Conservation (phyloP, 2,888 invertebrate species). For the Heliconius ismenius region DNA sequence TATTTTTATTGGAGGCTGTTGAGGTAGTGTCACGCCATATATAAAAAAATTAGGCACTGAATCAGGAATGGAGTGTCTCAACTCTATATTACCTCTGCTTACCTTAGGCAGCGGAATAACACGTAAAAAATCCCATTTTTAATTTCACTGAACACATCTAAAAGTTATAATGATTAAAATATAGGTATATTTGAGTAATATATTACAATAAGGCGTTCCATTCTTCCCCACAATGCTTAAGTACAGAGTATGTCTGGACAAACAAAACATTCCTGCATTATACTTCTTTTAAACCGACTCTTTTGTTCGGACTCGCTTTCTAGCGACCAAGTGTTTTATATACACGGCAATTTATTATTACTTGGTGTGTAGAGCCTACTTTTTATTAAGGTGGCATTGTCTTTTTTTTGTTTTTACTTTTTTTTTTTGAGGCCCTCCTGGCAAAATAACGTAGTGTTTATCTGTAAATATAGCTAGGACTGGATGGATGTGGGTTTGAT, state of each 20-base stretch:
- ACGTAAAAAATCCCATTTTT: too few species aligned
- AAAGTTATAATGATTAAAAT: neutral
- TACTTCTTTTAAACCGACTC: conserved; percentile 42
- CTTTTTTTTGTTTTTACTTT: neutral
- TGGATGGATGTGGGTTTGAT: neutral
- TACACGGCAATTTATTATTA: conserved; percentile 39
- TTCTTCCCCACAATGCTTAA: conserved; percentile 29
- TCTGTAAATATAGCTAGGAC: neutral
- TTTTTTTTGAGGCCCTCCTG: neutral
- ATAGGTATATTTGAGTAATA: conserved; percentile 13
- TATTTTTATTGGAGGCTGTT: too few species aligned
- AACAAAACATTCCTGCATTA: conserved; percentile 44
- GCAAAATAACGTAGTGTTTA: neutral
- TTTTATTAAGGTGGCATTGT: conserved; percentile 22
- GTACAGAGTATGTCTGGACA: conserved; percentile 37
- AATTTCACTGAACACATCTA: neutral
- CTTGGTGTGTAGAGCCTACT: conserved; percentile 13
- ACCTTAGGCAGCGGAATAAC: too few species aligned
- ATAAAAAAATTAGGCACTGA: too few species aligned
- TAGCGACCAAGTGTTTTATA: conserved; percentile 36
- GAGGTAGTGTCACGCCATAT: too few species aligned
- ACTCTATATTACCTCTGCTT: too few species aligned
- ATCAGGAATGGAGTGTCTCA: too few species aligned
- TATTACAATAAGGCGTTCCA: conserved; percentile 19
- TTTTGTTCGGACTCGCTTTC: conserved; percentile 34